phyloP scores from a whole-genome alignment of 2,888 invertebrate species.

The Lasiommata megera region DNA sequence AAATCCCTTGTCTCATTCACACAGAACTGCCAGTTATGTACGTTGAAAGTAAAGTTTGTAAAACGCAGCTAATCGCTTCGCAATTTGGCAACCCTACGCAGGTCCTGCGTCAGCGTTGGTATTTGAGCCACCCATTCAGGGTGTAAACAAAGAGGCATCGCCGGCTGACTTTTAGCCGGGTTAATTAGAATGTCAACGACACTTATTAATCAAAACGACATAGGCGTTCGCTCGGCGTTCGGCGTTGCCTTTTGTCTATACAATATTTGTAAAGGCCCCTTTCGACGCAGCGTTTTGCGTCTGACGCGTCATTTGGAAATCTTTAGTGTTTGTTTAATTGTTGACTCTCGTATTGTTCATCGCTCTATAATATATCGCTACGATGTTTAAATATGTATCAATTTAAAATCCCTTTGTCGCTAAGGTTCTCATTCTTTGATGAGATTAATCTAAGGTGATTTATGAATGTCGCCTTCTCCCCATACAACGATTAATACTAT shows the following conservation, averaged over 20 bases:
- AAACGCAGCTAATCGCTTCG: background rate
- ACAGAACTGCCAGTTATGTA: no score
- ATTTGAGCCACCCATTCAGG: conserved; percentile 57
- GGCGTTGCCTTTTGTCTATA: conserved; percentile 29
- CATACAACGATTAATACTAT: no score
- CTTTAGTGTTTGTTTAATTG: conserved; percentile 26
- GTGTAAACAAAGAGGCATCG: conserved; percentile 58
- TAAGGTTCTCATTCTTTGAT: background rate
- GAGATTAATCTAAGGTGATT: background rate
- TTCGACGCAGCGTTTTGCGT: conserved; percentile 23
- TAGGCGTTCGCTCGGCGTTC: conserved; percentile 28
- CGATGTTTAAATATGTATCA: background rate
- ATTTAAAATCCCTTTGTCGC: background rate
- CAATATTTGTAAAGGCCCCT: conserved; percentile 32
- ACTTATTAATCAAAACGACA: conserved; percentile 71
- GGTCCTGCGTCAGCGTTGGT: conserved; percentile 36
- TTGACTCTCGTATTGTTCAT: background rate
- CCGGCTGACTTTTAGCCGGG: conserved; percentile 68
- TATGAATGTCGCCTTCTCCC: background rate
- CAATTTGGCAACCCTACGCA: conserved; percentile 14
- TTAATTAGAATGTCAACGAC: conserved; percentile 78
- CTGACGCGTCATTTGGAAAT: conserved; percentile 32
- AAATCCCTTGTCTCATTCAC: no score
- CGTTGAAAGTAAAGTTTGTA: background rate
- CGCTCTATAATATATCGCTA: background rate